A percentile compares a stretch with the other conserved stretches of the same genome.
Evolutionary conservation across 2,797 vertebrate species (phyloP).

Genomic region (Micrastur ruficollis): DNA sequence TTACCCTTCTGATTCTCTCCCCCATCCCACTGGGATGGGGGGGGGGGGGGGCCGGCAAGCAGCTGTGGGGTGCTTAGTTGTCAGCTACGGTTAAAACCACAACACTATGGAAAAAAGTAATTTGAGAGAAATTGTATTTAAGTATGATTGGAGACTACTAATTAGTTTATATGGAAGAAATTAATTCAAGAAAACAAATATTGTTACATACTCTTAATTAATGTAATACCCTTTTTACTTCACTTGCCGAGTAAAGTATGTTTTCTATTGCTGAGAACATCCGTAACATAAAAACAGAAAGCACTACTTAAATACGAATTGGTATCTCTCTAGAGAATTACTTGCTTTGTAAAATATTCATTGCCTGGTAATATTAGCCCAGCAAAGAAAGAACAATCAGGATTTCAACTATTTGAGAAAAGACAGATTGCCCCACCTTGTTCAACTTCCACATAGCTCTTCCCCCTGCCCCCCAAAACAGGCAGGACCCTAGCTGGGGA

Average conservation of each 20-base stretch:
- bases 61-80: no score
- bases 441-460: neutral
- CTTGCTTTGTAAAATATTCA: rapidly evolving
- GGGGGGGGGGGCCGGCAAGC: no score
- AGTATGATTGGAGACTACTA: neutral
- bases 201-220: neutral
- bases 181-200: neutral
- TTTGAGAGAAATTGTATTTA: neutral
- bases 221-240: neutral
- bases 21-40: no score
- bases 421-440: neutral
- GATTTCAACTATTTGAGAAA: neutral
- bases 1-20: no score
- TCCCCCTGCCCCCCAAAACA: rapidly evolving
- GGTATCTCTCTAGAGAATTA: neutral
- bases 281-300: neutral
- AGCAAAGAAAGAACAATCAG: neutral
- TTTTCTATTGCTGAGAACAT: neutral
- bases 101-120: neutral
- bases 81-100: no score
- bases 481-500: neutral
- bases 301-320: neutral
- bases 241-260: neutral
- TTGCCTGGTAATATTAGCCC: neutral
- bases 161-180: neutral